Evolutionary conservation across 2,797 vertebrate genomes (phyloP).

Genomic region (Poeciliopsis paucimaculata): DNA sequence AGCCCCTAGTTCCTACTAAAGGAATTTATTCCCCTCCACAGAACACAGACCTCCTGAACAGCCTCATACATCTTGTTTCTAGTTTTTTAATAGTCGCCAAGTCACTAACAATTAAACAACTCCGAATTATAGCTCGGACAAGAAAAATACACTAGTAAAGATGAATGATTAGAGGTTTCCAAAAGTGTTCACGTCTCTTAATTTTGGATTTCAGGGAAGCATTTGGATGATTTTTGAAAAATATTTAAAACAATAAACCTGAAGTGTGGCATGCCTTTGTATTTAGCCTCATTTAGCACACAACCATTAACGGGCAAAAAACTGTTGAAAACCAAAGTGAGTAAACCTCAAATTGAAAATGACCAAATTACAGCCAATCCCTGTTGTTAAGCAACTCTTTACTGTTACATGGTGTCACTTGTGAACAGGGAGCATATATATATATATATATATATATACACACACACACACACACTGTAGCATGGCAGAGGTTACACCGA

Average conservation of each 20-base stretch:
- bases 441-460: no score
- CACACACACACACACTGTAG: no score
- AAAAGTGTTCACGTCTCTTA: not conserved
- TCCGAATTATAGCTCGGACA: not conserved
- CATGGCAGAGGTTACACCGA: no score
- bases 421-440: no score
- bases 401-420: not conserved
- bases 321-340: not conserved
- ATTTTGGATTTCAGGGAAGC: not conserved
- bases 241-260: not conserved
- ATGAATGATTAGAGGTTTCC: not conserved
- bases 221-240: not conserved
- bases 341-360: no score
- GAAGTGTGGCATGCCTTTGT: not conserved
- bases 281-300: not conserved
- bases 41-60: not conserved
- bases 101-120: not conserved
- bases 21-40: conserved; percentile 1
- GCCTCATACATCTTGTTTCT: not conserved
- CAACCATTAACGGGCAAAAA: not conserved
- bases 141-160: not conserved
- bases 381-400: no score
- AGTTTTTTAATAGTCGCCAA: not conserved
- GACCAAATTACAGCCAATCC: no score
- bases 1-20: not conserved